Conservation (phyloP, 2,113 vertebrate genomes). For the Nicator chloris region DNA sequence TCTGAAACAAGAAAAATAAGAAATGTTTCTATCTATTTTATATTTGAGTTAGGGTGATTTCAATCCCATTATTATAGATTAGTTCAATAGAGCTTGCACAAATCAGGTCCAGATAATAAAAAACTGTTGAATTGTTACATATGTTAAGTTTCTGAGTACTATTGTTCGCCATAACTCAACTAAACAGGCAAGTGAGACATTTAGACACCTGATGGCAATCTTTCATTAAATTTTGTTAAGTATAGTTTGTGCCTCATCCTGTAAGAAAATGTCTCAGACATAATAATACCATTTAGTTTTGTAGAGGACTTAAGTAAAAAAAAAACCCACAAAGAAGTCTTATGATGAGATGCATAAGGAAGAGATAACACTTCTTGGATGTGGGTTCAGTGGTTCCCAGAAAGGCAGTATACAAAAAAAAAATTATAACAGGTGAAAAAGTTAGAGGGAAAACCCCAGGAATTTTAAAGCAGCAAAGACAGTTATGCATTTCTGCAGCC, state of each 20-base stretch:
- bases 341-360: not conserved
- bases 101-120: not conserved
- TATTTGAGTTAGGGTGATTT: not conserved
- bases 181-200: slow-evolving; percentile 41
- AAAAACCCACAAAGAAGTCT: not conserved
- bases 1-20: slow-evolving; percentile 9
- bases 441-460: not conserved
- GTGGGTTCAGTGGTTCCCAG: not conserved
- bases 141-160: not conserved
- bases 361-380: not conserved
- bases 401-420: not conserved
- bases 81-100: not conserved
- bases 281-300: not conserved
- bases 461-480: slow-evolving; percentile 13
- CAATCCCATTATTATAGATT: slow-evolving; percentile 14
- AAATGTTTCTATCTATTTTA: not conserved
- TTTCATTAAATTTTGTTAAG: slow-evolving; percentile 72
- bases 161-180: slow-evolving; percentile 31
- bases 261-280: not conserved
- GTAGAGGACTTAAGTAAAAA: not conserved
- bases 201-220: slow-evolving; percentile 77
- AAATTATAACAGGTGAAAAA: not conserved
- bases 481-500: slow-evolving; percentile 16
- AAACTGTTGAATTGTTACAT: slow-evolving; percentile 2
- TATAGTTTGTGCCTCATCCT: slow-evolving; percentile 32